These are phyloP conservation scores for Ashinkailepas kermadecensis DNA, from an alignment of 2,888 invertebrate genomes.

Conservation along the genomic window DNA sequence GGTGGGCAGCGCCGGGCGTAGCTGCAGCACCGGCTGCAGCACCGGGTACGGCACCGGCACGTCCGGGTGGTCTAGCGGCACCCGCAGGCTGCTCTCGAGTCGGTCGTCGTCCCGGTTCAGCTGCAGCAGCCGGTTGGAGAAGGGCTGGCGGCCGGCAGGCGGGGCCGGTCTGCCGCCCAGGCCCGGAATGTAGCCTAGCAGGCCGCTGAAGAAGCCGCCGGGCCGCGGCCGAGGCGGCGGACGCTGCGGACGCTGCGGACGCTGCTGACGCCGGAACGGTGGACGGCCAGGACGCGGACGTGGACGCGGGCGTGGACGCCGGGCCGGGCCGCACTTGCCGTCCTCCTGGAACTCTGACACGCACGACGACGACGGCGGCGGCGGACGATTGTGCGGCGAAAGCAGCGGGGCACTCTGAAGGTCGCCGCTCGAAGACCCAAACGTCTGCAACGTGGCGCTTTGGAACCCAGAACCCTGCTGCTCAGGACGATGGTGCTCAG, in stretches of 20 bases:
- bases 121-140: not conserved
- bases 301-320: too few relatives aligned
- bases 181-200: not conserved
- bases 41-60: not conserved
- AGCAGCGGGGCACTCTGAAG: too few relatives aligned
- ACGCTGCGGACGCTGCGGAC: not conserved
- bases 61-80: not conserved
- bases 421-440: too few relatives aligned
- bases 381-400: not conserved
- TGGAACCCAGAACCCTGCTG: too few relatives aligned
- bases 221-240: not conserved
- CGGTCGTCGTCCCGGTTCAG: not conserved
- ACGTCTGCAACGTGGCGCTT: too few relatives aligned
- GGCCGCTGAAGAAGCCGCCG: slow-evolving; percentile 7
- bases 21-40: not conserved
- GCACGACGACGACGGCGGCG: not conserved
- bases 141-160: not conserved
- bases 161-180: not conserved
- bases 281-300: not conserved
- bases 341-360: too few relatives aligned
- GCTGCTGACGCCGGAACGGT: slow-evolving; percentile 11
- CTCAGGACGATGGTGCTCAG: too few relatives aligned
- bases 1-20: too few relatives aligned
- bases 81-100: not conserved
- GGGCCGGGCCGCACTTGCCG: too few relatives aligned